These are phyloP conservation scores for Lithophane ornitopus DNA, from an alignment of 2,888 invertebrate genomes.

Conservation along the genomic window DNA sequence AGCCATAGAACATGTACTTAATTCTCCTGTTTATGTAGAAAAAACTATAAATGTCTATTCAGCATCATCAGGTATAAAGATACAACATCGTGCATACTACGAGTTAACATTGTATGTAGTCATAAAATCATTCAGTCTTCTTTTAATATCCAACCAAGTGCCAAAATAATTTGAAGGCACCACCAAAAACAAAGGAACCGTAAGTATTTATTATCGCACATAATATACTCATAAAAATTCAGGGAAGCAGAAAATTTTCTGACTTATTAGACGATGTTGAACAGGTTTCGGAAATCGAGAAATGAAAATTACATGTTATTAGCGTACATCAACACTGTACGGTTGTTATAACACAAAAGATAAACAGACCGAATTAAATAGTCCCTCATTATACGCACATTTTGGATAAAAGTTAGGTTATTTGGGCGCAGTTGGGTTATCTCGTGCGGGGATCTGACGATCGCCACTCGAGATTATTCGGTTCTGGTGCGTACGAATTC, in stretches of 20 bases:
- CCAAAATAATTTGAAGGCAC: slow-evolving; percentile 62
- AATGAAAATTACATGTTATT: slow-evolving; percentile 89
- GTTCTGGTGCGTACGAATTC: slow-evolving; percentile 76
- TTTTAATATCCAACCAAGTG: slow-evolving; percentile 51
- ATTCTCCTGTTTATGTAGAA: slow-evolving; percentile 4
- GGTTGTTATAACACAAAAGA: slow-evolving; percentile 89
- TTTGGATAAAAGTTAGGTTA: slow-evolving; percentile 86
- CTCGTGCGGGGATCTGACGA: slow-evolving; percentile 79
- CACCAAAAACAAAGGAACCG: slow-evolving; percentile 72
- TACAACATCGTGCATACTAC: slow-evolving; percentile 23
- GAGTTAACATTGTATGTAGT: slow-evolving; percentile 25
- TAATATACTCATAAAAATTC: slow-evolving; percentile 81
- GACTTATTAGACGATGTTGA: slow-evolving; percentile 85
- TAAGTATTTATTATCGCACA: slow-evolving; percentile 74
- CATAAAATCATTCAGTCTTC: slow-evolving; percentile 49
- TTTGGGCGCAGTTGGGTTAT: slow-evolving; percentile 84
- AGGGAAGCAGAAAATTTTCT: slow-evolving; percentile 82
- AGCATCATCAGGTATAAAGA: slow-evolving; percentile 10
- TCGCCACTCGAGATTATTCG: slow-evolving; percentile 82
- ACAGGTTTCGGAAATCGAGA: slow-evolving; percentile 87
- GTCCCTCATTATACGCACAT: slow-evolving; percentile 86
- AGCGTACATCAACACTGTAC: slow-evolving; percentile 87
- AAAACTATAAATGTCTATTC: slow-evolving; percentile 33
- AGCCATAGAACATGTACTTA: slow-evolving; percentile 14
- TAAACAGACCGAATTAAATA: slow-evolving; percentile 89